Conservation (phyloP, 2,113 vertebrate genomes). For the Pygathrix nemaeus region DNA sequence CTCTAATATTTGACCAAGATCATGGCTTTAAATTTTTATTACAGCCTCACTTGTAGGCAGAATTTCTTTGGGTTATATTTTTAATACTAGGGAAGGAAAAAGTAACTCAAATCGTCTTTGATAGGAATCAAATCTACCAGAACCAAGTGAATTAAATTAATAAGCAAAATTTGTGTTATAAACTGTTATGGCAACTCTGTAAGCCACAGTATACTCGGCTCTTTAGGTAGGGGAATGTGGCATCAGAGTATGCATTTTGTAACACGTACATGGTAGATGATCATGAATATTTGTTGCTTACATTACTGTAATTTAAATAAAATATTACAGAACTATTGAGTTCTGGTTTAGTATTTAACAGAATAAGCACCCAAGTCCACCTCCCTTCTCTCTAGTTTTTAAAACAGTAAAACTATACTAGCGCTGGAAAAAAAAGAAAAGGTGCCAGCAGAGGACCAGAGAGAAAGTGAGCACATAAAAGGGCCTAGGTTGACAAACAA, state of each 20-base stretch:
- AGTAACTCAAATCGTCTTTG: neutral
- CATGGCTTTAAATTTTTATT: constrained; percentile 7
- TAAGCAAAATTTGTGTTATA: neutral
- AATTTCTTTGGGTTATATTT: constrained; percentile 10
- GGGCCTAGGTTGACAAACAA: neutral
- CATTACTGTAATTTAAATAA: neutral
- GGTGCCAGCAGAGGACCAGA: neutral
- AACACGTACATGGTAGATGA: neutral
- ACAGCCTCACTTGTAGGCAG: neutral
- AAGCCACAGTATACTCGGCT: neutral
- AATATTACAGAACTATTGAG: neutral
- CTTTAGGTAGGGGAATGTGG: neutral
- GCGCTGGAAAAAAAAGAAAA: neutral
- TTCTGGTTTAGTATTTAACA: neutral
- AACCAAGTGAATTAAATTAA: constrained; percentile 9
- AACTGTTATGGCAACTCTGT: neutral
- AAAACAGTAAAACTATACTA: neutral
- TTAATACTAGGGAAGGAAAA: neutral
- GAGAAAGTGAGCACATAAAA: neutral
- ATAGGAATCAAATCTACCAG: neutral
- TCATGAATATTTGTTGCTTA: neutral
- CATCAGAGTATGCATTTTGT: neutral
- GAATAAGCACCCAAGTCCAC: neutral
- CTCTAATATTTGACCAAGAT: neutral
- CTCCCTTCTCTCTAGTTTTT: neutral